Evolutionary conservation across 1,140 invertebrate genomes (phyloP).

Genomic region (Calephelis nemesis): DNA sequence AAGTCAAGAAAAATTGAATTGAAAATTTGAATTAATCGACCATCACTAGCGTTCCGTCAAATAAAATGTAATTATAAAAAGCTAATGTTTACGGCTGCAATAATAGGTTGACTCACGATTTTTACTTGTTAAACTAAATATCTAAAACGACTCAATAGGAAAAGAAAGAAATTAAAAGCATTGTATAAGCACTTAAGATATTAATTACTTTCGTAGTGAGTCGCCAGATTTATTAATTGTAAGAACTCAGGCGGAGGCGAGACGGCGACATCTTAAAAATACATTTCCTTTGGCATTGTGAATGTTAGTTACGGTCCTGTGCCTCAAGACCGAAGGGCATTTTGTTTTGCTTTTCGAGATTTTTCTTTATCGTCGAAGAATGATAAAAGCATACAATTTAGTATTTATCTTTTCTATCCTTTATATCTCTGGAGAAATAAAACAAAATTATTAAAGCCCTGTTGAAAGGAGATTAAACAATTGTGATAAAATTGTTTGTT

Average conservation of each 20-base stretch:
- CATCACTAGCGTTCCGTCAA: too few relatives aligned
- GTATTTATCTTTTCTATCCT: background rate
- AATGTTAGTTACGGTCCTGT: slow-evolving; percentile 43
- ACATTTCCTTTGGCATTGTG: slow-evolving; percentile 48
- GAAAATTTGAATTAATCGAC: too few relatives aligned
- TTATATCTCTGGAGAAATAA: background rate
- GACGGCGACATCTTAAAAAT: slow-evolving; percentile 61
- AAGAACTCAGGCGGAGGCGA: slow-evolving; percentile 43
- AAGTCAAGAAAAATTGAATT: too few relatives aligned
- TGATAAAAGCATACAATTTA: background rate
- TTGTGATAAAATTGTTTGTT: too few relatives aligned
- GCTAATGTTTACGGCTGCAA: too few relatives aligned
- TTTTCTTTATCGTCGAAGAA: slow-evolving; percentile 10
- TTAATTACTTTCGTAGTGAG: slow-evolving; percentile 37
- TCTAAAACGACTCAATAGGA: background rate
- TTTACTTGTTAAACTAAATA: background rate
- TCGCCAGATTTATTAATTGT: slow-evolving; percentile 50
- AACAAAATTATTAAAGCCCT: too few relatives aligned
- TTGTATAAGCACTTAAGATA: slow-evolving; percentile 30
- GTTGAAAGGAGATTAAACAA: too few relatives aligned
- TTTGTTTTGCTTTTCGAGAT: slow-evolving; percentile 35
- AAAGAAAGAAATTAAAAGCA: background rate
- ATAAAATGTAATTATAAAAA: too few relatives aligned
- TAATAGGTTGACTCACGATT: too few relatives aligned
- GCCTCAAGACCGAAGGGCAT: slow-evolving; percentile 39